These are phyloP conservation scores for Zaprionus davidi DNA, from an alignment of 1,140 invertebrate genomes.

Conservation along the genomic window DNA sequence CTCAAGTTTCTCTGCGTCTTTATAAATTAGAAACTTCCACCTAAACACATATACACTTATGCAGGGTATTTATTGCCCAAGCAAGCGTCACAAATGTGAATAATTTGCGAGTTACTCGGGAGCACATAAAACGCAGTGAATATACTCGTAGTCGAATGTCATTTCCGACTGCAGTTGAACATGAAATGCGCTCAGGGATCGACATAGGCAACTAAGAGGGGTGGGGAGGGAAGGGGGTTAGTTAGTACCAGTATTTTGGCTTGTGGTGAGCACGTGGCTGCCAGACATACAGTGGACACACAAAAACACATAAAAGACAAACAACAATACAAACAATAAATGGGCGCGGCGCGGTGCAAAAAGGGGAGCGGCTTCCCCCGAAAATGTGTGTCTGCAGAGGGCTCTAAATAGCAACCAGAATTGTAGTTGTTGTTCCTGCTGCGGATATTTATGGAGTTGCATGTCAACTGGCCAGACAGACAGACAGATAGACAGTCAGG, in stretches of 20 bases:
- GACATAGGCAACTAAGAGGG: background rate
- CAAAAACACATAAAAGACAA: conserved; percentile 39
- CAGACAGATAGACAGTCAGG: conserved; percentile 6
- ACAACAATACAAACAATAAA: conserved; percentile 29
- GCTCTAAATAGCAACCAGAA: conserved; percentile 58
- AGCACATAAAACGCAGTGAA: conserved; percentile 67
- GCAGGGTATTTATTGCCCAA: conserved; percentile 4
- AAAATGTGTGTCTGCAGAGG: conserved; percentile 44
- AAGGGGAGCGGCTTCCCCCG: conserved; percentile 33
- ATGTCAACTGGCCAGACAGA: conserved; percentile 45
- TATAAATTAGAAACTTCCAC: background rate
- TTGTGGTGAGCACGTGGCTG: conserved; percentile 46
- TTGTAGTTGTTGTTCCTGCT: conserved; percentile 48
- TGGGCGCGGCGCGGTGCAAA: conserved; percentile 24
- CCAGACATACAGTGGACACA: conserved; percentile 44
- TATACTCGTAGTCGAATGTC: conserved; percentile 56
- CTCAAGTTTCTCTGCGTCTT: background rate
- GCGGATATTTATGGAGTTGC: conserved; percentile 70
- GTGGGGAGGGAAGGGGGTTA: background rate
- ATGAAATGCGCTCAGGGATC: conserved; percentile 35
- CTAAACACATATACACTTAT: background rate
- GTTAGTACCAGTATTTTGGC: conserved; percentile 11
- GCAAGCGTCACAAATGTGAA: conserved; percentile 53
- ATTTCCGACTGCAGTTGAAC: conserved; percentile 76
- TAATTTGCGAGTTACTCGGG: conserved; percentile 46